Evolutionary conservation across 2,113 vertebrate genomes (phyloP).

Genomic region (Hipposideros armiger): DNA sequence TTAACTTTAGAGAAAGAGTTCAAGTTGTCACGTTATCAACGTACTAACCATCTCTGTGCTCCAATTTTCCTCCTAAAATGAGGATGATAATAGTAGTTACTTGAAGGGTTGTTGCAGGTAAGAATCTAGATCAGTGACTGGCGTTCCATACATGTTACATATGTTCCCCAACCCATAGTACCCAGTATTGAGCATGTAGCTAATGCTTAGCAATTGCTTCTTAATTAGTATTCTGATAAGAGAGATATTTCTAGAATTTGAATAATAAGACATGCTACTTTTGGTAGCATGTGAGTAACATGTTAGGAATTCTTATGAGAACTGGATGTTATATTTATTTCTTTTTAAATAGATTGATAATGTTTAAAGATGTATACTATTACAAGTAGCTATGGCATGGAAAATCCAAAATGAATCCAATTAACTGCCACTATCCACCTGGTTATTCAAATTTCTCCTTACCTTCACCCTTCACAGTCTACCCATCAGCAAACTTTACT

Average conservation of each 20-base stretch:
- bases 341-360: background rate
- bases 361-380: constrained; percentile 25
- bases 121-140: background rate
- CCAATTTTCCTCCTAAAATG: background rate
- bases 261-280: background rate
- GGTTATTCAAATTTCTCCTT: background rate
- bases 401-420: background rate
- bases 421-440: background rate
- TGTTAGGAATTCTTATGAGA: constrained; percentile 2
- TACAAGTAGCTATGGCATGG: background rate
- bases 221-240: background rate
- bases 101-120: background rate
- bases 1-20: background rate
- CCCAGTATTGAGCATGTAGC: background rate
- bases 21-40: background rate
- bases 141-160: background rate
- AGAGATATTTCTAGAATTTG: constrained; percentile 4
- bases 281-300: background rate
- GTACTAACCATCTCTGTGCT: background rate
- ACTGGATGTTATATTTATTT: background rate
- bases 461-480: background rate
- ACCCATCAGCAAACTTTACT: background rate
- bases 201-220: constrained; percentile 18
- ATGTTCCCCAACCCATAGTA: background rate
- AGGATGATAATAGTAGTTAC: background rate